Base-by-base conservation (phyloP, 2,797 vertebrate species). In the Gila robusta region DNA sequence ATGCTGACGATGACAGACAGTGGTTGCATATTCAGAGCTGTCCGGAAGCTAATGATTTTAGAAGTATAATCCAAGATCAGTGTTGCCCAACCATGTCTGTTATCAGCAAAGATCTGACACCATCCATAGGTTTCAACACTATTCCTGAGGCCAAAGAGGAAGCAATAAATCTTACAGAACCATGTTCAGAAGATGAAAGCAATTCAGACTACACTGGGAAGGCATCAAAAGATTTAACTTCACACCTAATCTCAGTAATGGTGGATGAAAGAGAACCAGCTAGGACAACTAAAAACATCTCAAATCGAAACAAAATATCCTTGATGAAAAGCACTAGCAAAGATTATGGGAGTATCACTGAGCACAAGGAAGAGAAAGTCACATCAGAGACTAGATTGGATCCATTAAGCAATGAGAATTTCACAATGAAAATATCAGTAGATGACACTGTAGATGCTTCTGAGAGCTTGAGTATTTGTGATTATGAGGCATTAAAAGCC, bases 401-500 rank as follows among this genome's bases (percentile, higher is more conserved):
- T 32, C 35, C 56, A 21, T 54, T 32, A 69, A 39, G 19, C 19
- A 47, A 64, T 32, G 74, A 74, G 49, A 56, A 77, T 76, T 35
- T 79, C 67, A 83, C 49, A 35, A 49, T 56, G 32, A 39, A 87
- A 23, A 21, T 77, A 19, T 69, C 41, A 9, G 56, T 56, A 23
- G 81, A 85, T 81, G 47, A 66, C 76, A 41, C 69, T 28, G 26
- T 62, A 41, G 59, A 62, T 72, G 19, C 70, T 54, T 85, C 39
- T 72, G n/a, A 89, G 47, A 83, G 77, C 35, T 52, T 56, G 21
- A 59, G 64, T 82, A 32, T 35, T 17, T 2, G 52, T 72, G 66
- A 76, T 86, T 78, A 82, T 35, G n/a, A 67, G 59, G 47, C 74
- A 69, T 87, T 79, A 69, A 74, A 52, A 59, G 73, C 79, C 49